A percentile compares a stretch with the other conserved stretches of the same genome.
Conservation (phyloP, 64 coral and sea anemone genomes). For the Dendronephthya gigantea region DNA sequence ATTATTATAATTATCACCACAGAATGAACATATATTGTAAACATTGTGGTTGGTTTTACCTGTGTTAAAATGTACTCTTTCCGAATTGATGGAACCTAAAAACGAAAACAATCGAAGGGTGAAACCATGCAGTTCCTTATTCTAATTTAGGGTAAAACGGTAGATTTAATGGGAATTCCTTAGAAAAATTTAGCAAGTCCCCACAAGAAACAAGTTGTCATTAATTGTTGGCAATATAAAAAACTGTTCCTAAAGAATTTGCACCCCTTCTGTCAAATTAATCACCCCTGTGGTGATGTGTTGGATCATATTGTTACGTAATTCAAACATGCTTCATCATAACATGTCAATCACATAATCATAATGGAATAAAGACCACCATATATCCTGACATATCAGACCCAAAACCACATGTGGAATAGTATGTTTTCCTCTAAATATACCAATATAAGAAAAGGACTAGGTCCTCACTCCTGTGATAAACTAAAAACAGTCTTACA, state of each 20-base stretch:
- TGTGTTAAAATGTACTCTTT: slow-evolving; percentile 47
- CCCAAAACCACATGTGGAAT: too few species aligned
- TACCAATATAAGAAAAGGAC: too few species aligned
- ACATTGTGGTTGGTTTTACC: neutral
- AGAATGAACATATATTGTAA: neutral
- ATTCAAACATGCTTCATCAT: neutral
- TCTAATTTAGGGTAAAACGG: too few species aligned
- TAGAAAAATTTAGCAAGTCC: too few species aligned
- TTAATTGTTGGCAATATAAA: too few species aligned
- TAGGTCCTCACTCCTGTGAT: too few species aligned
- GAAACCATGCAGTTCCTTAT: too few species aligned
- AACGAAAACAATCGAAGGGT: neutral
- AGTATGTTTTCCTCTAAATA: too few species aligned
- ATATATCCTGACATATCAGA: neutral
- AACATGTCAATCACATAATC: neutral
- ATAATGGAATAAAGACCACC: neutral
- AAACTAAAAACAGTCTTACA: too few species aligned
- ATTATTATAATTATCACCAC: neutral
- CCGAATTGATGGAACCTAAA: slow-evolving; percentile 39
- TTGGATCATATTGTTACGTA: neutral
- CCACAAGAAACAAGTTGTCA: too few species aligned
- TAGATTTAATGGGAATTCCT: neutral
- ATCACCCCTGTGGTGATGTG: neutral
- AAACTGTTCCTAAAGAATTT: too few species aligned
- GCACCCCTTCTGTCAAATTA: too few species aligned